Percentiles rank a stretch among this genome's conserved stretches.
Evolutionary conservation across 2,797 vertebrate genomes (phyloP).

Genomic region (Cuniculus paca): DNA sequence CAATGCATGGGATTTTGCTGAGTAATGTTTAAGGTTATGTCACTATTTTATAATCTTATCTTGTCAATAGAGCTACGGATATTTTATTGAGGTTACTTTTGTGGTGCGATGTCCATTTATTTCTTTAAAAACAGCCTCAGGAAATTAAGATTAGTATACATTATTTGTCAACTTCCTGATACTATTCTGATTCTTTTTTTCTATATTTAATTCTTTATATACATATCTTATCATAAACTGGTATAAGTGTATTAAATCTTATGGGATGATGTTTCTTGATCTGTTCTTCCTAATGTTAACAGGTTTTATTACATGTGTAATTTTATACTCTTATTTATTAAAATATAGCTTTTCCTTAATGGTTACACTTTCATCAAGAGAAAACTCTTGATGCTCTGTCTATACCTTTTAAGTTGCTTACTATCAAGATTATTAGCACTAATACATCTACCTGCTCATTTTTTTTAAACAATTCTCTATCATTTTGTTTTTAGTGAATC

Average conservation of each 20-base stretch:
- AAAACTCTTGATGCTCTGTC: not conserved
- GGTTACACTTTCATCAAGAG: not conserved
- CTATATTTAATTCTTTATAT: not conserved
- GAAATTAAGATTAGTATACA: not conserved
- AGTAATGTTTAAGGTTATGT: not conserved
- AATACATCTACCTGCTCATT: not conserved
- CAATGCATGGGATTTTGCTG: not conserved
- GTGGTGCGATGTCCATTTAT: not conserved
- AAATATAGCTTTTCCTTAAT: not conserved
- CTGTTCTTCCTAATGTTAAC: not conserved
- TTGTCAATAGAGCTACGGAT: not conserved
- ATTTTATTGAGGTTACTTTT: slow-evolving; percentile 20
- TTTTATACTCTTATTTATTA: not conserved
- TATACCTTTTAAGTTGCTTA: slow-evolving; percentile 38
- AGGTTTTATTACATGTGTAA: not conserved
- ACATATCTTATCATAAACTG: not conserved
- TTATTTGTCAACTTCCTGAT: not conserved
- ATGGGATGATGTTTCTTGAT: not conserved
- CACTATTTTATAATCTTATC: not conserved
- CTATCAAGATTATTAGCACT: not conserved
- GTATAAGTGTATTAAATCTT: not conserved
- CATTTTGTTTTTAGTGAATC: slow-evolving; percentile 20
- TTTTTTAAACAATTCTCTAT: not conserved
- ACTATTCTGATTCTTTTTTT: not conserved
- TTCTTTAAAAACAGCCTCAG: not conserved